phyloP scores from a whole-genome alignment of 2,888 invertebrate species.

The Dugesia japonica region DNA sequence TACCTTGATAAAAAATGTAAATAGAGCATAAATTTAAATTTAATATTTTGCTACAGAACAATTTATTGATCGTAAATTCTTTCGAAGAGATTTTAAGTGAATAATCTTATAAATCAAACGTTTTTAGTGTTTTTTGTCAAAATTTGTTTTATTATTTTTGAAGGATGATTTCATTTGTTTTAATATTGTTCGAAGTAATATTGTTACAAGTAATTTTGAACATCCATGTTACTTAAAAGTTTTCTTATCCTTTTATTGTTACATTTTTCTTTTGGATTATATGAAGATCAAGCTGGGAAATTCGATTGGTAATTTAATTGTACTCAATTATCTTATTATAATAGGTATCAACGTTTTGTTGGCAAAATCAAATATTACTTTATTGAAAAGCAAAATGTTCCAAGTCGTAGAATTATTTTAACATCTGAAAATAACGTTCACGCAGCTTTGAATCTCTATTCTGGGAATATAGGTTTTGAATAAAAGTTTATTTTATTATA shows the following conservation, averaged over 20 bases:
- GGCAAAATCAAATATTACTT: neutral
- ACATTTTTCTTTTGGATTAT: neutral
- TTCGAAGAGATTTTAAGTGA: too few species aligned
- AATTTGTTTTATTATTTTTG: too few species aligned
- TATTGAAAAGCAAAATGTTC: constrained; percentile 9
- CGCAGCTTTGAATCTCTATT: neutral
- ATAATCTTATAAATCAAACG: too few species aligned
- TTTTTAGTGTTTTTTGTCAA: too few species aligned
- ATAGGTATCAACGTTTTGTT: neutral
- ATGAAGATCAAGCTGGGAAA: constrained; percentile 3
- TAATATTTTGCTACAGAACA: too few species aligned
- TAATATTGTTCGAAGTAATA: too few species aligned
- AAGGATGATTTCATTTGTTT: too few species aligned
- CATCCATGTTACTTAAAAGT: neutral
- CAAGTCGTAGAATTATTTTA: neutral
- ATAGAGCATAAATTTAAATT: too few species aligned
- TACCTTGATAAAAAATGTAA: too few species aligned
- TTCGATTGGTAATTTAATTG: neutral
- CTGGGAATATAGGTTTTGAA: neutral
- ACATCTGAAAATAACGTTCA: neutral
- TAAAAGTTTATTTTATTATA: neutral
- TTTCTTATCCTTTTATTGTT: neutral
- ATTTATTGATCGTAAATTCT: too few species aligned
- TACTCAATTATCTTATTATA: neutral
- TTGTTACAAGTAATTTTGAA: neutral